Evolutionary conservation across 2,888 invertebrate species (phyloP), one percentile per base, ranked within the genome.

Genomic region (Diogma glabrata): DNA sequence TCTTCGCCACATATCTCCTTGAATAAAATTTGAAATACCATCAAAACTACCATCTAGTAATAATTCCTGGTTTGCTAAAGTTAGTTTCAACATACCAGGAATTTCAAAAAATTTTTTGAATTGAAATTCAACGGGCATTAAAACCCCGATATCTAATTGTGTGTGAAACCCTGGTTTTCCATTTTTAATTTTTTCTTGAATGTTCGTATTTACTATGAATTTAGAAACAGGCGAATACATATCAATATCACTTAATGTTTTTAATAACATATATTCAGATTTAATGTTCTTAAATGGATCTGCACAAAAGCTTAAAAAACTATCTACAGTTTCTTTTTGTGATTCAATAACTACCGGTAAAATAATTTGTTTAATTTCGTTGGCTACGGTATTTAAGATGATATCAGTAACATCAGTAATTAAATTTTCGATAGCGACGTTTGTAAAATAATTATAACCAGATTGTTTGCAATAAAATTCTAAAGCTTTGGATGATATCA

Each of bases 11-110:
- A 40, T n/a, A 33, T 38, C 38, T 7, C 38, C 38, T 14, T 38
- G 38, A 38, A 38, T 9, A 38, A 38, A 38, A 38, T 38, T 38
- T 14, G 38, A 38, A 38, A 38, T 38, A 38, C 38, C 38, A 38
- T 10, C 9, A 38, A 14, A 17, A 3, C 19, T 38, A 14, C 9
- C 19, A 38, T 40, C 20, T 19, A 40, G 20, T 19, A 40, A 19
- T 19, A 20, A 3, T 19, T 19, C 3, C 17, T 17, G 17, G 20
- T 40, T 3, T 40, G 17, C 40, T 40, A 40, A 10, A 40, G 40
- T 40, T 12, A 20, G 20, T 17, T 40, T 17, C 2, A 40, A 40
- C 19, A 40, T 7, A 19, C 40, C 40, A 16, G 33, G 33, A 10
- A 10, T n/a, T 12, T 33, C 7, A 33, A 33, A 33, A 12, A 10